Evolutionary conservation across 2,797 vertebrate species (phyloP), one percentile per base, ranked within the genome.

Genomic region (Smutsia gigantea): DNA sequence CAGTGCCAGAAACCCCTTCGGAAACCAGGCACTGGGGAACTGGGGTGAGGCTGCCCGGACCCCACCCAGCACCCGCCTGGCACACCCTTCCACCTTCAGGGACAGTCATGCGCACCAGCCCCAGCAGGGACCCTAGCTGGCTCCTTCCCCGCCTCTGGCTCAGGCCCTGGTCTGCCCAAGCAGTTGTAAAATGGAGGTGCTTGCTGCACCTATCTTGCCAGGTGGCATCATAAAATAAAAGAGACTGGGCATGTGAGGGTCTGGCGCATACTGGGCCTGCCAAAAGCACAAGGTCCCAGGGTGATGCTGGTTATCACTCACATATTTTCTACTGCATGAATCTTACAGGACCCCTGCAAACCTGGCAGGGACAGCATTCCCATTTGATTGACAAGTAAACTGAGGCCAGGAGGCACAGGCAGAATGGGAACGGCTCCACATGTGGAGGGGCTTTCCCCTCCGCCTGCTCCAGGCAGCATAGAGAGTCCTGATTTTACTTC

Each of bases 1-100:
- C 77, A 1, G 68, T 39, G 92, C 95, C 96, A 91, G 90, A 64
- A 81, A 74, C 88, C 88, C 91, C 88, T 81, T 59, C n/a, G 1
- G 88, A 89, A 6, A 6, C 93, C 87, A 49, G 92, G 57, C 66
- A 7, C 5, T 1, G 0, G 49, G n/a, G 25, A 82, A 71, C 71
- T 55, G 64, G 86, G 51, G 14, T 2, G 0, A 29, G 53, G 66
- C 61, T 37, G 71, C 34, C 15, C 61, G 1, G 0, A 37, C 49
- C 81, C 61, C 15, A 57, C 55, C 61, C 27, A 12, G 27, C 25
- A 29, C 46, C 7, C 5, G 6, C 85, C 46, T 12, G 64, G 49
- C 53, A 61, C n/a, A 2, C 11, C 15, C 27, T 23, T n/a, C 46
- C 8, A 2, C 69, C 49, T 11, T 37, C 27, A 7, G 34, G 57